A percentile compares a stretch with the other conserved stretches of the same genome.
These are phyloP conservation scores for Thalassophryne amazonica DNA, from an alignment of 2,797 vertebrate genomes.

Conservation along the genomic window DNA sequence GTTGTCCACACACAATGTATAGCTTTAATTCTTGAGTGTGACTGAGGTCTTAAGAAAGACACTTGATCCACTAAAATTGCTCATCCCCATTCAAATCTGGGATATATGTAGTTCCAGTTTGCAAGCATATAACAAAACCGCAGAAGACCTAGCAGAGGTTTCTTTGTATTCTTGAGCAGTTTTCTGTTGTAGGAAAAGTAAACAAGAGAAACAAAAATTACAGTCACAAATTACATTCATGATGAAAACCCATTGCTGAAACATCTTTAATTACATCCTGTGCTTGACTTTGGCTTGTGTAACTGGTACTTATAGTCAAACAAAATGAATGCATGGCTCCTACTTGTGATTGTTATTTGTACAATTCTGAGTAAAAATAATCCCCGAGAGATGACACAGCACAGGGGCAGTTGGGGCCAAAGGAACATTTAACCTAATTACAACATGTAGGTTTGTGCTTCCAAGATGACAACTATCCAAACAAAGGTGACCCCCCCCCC, in stretches of 20 bases:
- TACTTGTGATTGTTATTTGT: constrained; percentile 19
- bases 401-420: background rate
- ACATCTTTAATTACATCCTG: constrained; percentile 23
- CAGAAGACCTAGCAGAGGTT: too few species aligned
- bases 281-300: background rate
- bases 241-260: constrained; percentile 27
- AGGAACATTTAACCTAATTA: constrained; percentile 49
- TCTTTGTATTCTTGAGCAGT: too few species aligned
- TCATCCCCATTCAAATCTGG: too few species aligned
- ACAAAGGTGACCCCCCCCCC: constrained; percentile 56
- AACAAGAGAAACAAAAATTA: constrained; percentile 12
- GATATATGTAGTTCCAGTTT: too few species aligned
- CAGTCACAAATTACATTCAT: too few species aligned
- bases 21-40: too few species aligned
- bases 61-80: too few species aligned
- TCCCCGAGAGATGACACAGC: constrained; percentile 7
- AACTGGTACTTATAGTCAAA: constrained; percentile 11
- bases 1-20: too few species aligned
- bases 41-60: too few species aligned
- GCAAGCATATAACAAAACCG: too few species aligned
- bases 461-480: constrained; percentile 38
- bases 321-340: constrained; percentile 7
- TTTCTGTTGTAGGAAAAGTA: constrained; percentile 21
- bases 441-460: constrained; percentile 55
- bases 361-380: constrained; percentile 31